These are phyloP conservation scores for Pachydiplax longipennis DNA, from an alignment of 2,888 invertebrate species.

Conservation along the genomic window DNA sequence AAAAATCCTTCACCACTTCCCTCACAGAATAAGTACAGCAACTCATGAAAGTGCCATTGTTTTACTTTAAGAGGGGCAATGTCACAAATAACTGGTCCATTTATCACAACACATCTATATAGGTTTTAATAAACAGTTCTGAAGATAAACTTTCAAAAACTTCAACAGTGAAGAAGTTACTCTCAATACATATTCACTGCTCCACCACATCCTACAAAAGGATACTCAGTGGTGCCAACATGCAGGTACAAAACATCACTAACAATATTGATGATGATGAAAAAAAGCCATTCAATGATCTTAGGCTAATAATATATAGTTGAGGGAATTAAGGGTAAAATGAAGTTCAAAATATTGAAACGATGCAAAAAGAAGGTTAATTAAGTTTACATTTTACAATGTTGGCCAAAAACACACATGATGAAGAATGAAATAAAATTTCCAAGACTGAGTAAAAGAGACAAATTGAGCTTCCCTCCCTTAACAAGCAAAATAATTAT, in stretches of 20 bases:
- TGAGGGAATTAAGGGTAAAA: neutral
- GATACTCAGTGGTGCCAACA: slow-evolving; percentile 15
- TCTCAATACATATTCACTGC: slow-evolving; percentile 43
- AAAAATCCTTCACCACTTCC: neutral
- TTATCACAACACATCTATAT: slow-evolving; percentile 38
- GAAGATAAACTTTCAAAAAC: slow-evolving; percentile 41
- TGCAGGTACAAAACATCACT: slow-evolving; percentile 41
- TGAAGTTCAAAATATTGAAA: neutral
- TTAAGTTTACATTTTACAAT: neutral
- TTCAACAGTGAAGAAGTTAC: slow-evolving; percentile 37
- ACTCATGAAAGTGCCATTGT: neutral
- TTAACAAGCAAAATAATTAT: neutral
- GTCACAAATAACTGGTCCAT: slow-evolving; percentile 23
- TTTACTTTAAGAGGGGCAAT: slow-evolving; percentile 15
- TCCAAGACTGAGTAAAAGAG: neutral
- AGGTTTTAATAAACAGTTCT: slow-evolving; percentile 30
- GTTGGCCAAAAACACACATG: neutral
- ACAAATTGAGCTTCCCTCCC: neutral
- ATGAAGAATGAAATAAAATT: neutral
- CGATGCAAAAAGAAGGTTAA: neutral
- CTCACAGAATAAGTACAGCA: slow-evolving; percentile 18
- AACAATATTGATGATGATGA: slow-evolving; percentile 7
- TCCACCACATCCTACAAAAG: slow-evolving; percentile 9
- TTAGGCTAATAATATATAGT: neutral
- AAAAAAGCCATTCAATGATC: neutral